Evolutionary conservation across 1,140 invertebrate genomes (phyloP), one percentile per base, ranked within the genome.

Genomic region (Diploscapter pachys): DNA sequence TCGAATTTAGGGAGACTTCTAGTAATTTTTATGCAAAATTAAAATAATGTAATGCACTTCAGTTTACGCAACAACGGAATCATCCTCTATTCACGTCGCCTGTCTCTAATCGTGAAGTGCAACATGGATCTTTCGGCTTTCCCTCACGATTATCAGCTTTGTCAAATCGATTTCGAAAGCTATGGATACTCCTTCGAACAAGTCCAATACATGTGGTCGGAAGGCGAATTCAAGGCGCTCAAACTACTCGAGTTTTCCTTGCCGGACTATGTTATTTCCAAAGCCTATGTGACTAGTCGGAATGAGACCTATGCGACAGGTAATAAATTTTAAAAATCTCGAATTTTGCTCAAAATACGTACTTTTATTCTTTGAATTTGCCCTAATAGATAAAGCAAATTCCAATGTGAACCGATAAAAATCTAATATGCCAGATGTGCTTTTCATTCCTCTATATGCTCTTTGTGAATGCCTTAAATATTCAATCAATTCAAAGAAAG

Each of bases 91-190:
- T 76, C 72, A 59, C 49, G 81, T 52, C 13, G 94, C 89, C 90
- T 96, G 88, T 96, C 94, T 80, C 95, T 96, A 85, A 96, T 94
- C 76, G 93, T 93, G 80, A 94, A 93, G 81, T 96, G 94, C 89
- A 93, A 94, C 50, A 96, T 96, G 93, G 93, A 96, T 88, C 90
- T 97, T 72, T 93, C 95, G 86, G 95, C 95, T 87, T 96, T 96
- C 88, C 94, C 93, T 3, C 95, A 96, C 93, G 94, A 96, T 87
- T 91, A 93, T 85, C 94, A 96, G 87, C 88, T 95, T 79, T 96
- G 94, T 89, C 92, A 93, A 87, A 93, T 96, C 85, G 93, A 95
- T 89, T 95, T 96, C 80, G 94, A 96, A 90, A 95, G 93, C 89
- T 96, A 85, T 56, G 83, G 83, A 3, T 85, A 85, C 71, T 85